phyloP scores from a whole-genome alignment of 2,888 invertebrate genomes.

The Ormia ochracea region DNA sequence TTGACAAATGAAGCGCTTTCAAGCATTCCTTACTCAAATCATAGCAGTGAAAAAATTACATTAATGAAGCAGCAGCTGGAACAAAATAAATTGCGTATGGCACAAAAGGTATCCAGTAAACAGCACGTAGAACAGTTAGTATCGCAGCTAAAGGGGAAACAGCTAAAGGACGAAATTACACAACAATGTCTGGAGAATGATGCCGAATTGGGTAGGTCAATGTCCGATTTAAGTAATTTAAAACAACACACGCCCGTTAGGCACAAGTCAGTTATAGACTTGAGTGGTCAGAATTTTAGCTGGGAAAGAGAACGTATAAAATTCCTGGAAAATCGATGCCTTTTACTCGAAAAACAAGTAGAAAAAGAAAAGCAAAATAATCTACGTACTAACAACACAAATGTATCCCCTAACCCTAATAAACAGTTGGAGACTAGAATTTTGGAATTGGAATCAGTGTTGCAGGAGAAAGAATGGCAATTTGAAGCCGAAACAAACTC shows the following conservation, averaged over 20 bases:
- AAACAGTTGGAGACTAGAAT: conserved; percentile 76
- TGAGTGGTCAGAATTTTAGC: conserved; percentile 69
- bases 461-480: conserved; percentile 86
- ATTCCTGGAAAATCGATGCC: conserved; percentile 74
- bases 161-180: conserved; percentile 79
- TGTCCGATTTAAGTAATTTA: conserved; percentile 73
- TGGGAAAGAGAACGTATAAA: conserved; percentile 72
- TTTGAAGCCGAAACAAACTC: conserved; percentile 82
- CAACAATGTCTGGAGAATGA: conserved; percentile 73
- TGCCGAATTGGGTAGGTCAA: conserved; percentile 74
- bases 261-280: conserved; percentile 73
- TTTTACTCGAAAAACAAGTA: conserved; percentile 73
- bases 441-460: conserved; percentile 88
- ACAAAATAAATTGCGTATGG: conserved; percentile 79
- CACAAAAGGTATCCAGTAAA: conserved; percentile 78
- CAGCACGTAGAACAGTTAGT: conserved; percentile 79
- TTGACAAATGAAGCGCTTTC: conserved; percentile 28
- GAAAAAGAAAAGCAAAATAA: conserved; percentile 72
- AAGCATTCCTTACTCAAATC: conserved; percentile 65
- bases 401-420: conserved; percentile 47
- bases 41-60: conserved; percentile 78
- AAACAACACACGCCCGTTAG: conserved; percentile 64
- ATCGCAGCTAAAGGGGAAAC: conserved; percentile 78
- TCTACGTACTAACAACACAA: conserved; percentile 3
- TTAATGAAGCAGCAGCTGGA: conserved; percentile 79